A percentile compares a stretch with the other conserved stretches of the same genome.
Evolutionary conservation across 2,113 vertebrate species (phyloP).

Genomic region (Thermophis baileyi): DNA sequence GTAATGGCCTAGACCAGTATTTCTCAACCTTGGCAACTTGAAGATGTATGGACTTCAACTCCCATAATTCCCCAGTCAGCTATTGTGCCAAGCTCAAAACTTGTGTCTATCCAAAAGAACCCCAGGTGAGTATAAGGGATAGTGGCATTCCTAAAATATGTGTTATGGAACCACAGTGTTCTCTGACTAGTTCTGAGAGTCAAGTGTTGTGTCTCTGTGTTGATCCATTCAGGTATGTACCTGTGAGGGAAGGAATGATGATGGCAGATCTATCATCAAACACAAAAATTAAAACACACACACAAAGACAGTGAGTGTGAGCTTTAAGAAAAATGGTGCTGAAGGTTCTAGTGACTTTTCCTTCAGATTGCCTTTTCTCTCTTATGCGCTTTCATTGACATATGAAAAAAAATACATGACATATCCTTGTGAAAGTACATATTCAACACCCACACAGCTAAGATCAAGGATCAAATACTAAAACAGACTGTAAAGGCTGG

Average conservation of each 20-base stretch:
- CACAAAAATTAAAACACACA: neutral
- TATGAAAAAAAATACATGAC: neutral
- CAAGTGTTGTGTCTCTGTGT: neutral
- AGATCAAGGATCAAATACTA: neutral
- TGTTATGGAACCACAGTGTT: neutral
- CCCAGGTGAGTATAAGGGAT: neutral
- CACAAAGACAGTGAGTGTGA: neutral
- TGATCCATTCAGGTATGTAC: neutral
- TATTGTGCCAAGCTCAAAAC: neutral
- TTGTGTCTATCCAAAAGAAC: neutral
- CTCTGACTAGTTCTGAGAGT: neutral
- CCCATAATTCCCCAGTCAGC: neutral
- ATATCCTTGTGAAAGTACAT: neutral
- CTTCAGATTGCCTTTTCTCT: neutral
- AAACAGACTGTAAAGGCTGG: neutral
- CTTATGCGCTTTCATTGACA: neutral
- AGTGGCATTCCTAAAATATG: neutral
- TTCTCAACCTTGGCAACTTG: neutral
- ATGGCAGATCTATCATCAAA: neutral
- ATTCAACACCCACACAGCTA: neutral
- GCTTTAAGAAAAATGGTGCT: neutral
- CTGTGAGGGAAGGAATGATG: neutral
- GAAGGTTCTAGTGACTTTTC: neutral
- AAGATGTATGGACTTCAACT: neutral
- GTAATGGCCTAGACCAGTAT: neutral